A percentile compares a stretch with the other conserved stretches of the same genome.
phyloP scores from a whole-genome alignment of 2,888 invertebrate genomes.

The Chymomyza amoena region DNA sequence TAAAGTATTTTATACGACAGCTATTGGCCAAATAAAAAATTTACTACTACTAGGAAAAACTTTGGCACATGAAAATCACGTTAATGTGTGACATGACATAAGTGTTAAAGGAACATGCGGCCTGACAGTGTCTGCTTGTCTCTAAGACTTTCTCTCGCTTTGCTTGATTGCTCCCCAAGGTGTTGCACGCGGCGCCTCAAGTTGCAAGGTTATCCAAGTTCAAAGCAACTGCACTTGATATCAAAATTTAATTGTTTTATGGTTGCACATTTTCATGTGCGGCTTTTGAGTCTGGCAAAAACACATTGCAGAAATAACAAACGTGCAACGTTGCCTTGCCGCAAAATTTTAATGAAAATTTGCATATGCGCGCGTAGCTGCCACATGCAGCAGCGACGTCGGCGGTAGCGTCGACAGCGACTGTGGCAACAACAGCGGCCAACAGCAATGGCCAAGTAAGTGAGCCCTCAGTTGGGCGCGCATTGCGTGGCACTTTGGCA shows the following conservation, averaged over 20 bases:
- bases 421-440: neutral
- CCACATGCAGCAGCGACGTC: neutral
- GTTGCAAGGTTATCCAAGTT: conserved; percentile 1
- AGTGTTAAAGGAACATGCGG: neutral
- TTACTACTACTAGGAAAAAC: neutral
- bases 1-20: neutral
- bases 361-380: conserved; percentile 5
- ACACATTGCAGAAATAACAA: conserved; percentile 1
- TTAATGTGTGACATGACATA: neutral
- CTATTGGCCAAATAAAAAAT: neutral
- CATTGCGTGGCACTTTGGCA: neutral
- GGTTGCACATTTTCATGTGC: conserved; percentile 4
- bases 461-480: neutral
- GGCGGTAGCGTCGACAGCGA: neutral
- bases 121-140: neutral
- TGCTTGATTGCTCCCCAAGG: neutral
- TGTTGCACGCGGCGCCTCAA: conserved; percentile 7
- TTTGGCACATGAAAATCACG: neutral
- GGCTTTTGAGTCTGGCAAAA: conserved; percentile 27
- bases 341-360: conserved; percentile 21
- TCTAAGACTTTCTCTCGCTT: neutral
- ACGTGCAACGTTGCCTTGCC: neutral
- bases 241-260: conserved; percentile 46
- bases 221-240: conserved; percentile 10
- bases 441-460: conserved; percentile 1